Evolutionary conservation across 2,797 vertebrate species (phyloP).

Genomic region (Ceyx erithaca): DNA sequence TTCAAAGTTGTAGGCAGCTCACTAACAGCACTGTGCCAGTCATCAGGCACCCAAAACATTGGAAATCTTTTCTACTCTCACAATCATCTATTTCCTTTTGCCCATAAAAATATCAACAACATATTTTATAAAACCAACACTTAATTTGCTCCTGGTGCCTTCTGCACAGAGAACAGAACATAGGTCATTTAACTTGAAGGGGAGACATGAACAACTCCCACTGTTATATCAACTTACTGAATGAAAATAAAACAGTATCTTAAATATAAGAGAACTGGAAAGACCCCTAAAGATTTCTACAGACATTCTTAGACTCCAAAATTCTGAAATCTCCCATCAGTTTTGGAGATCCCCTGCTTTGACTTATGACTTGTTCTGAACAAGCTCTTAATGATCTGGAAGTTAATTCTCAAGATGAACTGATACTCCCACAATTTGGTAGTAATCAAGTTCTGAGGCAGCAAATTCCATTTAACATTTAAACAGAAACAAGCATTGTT

Average conservation of each 20-base stretch:
- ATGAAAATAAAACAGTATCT: background rate
- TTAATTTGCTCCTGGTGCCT: background rate
- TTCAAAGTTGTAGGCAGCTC: background rate
- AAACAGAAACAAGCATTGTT: background rate
- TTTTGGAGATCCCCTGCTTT: background rate
- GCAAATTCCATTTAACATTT: background rate
- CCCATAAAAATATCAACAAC: background rate
- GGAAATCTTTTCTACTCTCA: background rate
- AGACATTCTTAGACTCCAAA: background rate
- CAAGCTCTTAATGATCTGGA: background rate
- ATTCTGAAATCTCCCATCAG: background rate
- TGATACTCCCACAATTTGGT: background rate
- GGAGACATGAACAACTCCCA: background rate
- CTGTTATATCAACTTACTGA: background rate
- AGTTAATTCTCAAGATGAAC: background rate
- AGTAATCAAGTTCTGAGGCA: background rate
- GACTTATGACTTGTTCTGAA: background rate
- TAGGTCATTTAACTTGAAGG: background rate
- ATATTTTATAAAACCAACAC: background rate
- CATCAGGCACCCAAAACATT: background rate
- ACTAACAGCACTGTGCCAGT: background rate
- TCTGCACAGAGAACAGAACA: background rate
- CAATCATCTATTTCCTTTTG: background rate
- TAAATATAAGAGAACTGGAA: background rate
- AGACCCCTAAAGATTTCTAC: background rate